Percentiles rank a stretch among this genome's conserved stretches.
These are phyloP conservation scores for Epirrita christyi DNA, from an alignment of 2,888 invertebrate species.

Conservation along the genomic window DNA sequence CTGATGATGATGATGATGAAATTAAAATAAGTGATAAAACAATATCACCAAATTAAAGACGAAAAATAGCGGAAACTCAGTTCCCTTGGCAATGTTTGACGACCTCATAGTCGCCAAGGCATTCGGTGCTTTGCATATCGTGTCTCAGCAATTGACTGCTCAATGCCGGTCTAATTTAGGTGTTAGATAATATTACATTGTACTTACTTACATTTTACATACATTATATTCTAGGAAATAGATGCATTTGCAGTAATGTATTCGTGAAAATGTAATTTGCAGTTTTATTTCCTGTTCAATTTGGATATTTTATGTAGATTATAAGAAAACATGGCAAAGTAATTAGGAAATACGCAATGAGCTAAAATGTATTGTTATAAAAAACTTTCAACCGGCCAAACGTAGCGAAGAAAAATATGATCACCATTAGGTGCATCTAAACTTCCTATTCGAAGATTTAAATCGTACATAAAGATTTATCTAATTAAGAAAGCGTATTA, in stretches of 20 bases:
- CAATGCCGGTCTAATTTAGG: slow-evolving; percentile 18
- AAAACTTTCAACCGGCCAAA: too few relatives aligned
- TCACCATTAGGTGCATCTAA: too few relatives aligned
- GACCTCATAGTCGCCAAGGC: slow-evolving; percentile 16
- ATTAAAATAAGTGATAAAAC: too few relatives aligned
- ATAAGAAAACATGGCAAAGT: not conserved
- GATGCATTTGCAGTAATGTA: not conserved
- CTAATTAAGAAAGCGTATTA: too few relatives aligned
- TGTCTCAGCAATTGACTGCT: slow-evolving; percentile 14
- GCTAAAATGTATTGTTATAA: too few relatives aligned
- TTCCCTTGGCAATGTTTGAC: slow-evolving; percentile 17
- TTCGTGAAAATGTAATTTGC: slow-evolving; percentile 12
- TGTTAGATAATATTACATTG: slow-evolving; percentile 6
- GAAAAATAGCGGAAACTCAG: slow-evolving; percentile 10
- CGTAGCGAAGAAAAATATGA: too few relatives aligned
- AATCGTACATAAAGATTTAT: too few relatives aligned
- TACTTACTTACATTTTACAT: not conserved
- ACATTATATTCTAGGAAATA: not conserved
- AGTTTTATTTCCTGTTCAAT: slow-evolving; percentile 1
- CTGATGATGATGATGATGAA: too few relatives aligned
- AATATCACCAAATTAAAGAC: not conserved
- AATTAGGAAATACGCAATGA: too few relatives aligned
- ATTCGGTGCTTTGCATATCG: slow-evolving; percentile 18
- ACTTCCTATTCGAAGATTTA: too few relatives aligned
- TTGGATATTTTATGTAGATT: not conserved